Base-by-base conservation (phyloP, 2,113 vertebrate genomes). In the Chrysochloris asiatica region DNA sequence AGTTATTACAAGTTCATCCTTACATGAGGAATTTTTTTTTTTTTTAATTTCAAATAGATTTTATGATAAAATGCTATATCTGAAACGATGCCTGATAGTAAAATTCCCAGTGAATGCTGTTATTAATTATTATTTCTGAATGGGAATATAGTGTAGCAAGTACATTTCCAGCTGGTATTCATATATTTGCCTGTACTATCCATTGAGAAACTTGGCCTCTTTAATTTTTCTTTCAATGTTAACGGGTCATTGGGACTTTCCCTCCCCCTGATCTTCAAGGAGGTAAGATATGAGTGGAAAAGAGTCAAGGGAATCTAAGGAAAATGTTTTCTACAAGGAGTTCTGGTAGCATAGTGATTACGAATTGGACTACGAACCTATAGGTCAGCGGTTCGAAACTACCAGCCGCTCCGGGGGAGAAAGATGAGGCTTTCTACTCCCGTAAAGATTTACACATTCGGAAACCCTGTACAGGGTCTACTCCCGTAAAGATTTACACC, bases 161-260 rank as follows among this genome's bases (percentile, higher is more conserved):
- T 26, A 41, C 1, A 22, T 54, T 54, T 83, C 73, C 14, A 75
- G 14, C 2, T 71, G 80, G 3, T 0, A 14, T 13, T 0, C 30
- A 1, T 4, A 17, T 2, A 22, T 10, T 47, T 67, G 2, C 41
- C 2, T 24, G 33, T 47, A 1, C 3, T 8, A 24, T 72, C 7
- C 4, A 67, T 45, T 12, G 50, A 52, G 8, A 73, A 38, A 45
- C 1, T 16, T 21, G 1, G 1, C 19, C n/a, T n/a, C n/a, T n/a
- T n/a, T 50, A 30, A 30, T 47, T 85, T 82, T 67, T 48, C 38
- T 33, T 1, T 48, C 21, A 78, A 36, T 86, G 63, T 47, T 24
- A 75, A 10, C 5, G 67, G 36, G 2, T 83, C 38, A 43, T 13
- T 77, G 12, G 26, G 11, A 71, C 45, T 3, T 0, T 4, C 0